Evolutionary conservation across 2,797 vertebrate genomes (phyloP), one percentile per base, ranked within the genome.

Genomic region (Tapera naevia): DNA sequence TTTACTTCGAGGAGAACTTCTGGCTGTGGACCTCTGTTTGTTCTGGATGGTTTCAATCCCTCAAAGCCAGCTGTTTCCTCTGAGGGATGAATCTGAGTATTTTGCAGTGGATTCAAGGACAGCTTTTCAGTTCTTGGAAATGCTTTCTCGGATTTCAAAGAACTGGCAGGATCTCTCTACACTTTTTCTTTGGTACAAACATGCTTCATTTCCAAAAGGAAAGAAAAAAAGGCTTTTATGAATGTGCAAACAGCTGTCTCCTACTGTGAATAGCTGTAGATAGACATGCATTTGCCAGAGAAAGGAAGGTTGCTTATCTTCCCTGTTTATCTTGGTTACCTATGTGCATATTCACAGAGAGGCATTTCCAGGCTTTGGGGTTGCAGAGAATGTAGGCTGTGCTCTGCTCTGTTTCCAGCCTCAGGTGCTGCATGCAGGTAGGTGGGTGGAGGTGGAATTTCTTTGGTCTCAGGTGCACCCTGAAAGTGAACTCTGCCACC

Each of bases 331-430:
- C 72, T 92, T 73, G 53, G 30, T 60, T 83, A 60, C 50, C 67
- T 82, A 28, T 30, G 24, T 87, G 86, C 67, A 30, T 70, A 12
- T 64, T 74, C 41, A 30, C 48, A 14, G 17, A 39, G 81, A 66
- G 27, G n/a, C 39, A 65, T 91, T 89, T 92, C 41, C 70, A 93
- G 78, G 33, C 50, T 64, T 35, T 1, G 7, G 27, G 32, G 46
- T 17, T 74, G 80, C 61, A 74, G 84, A 48, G 74, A 81, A 85
- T 46, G 53, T 83, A 19, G 86, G 48, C 32, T 92, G 15, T 87
- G 76, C 89, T 82, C 22, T 96, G 81, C 79, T 89, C 87, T 94
- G 91, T 80, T 87, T 61, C 2, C 67, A 76, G 91, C 87, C 89
- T 57, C 78, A 76, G 91, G 54, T 80, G 53, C 32, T 87, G 56